These are phyloP conservation scores for Volucella zonaria DNA, from an alignment of 2,888 invertebrate genomes.

Conservation along the genomic window DNA sequence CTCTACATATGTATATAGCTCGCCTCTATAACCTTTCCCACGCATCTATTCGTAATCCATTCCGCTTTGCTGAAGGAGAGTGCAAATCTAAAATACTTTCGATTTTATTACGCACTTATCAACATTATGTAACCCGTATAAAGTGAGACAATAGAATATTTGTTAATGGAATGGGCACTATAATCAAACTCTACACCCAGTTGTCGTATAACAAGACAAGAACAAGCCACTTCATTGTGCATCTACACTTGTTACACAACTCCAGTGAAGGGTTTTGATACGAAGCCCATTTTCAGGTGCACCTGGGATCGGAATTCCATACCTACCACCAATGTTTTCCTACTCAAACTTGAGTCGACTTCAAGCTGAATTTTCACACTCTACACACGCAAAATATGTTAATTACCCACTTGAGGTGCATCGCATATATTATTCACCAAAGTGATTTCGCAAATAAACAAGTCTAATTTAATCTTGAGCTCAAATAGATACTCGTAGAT, in stretches of 20 bases:
- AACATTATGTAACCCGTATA: slow-evolving; percentile 13
- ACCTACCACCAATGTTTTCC: slow-evolving; percentile 16
- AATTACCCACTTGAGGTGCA: slow-evolving; percentile 27
- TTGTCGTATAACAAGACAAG: too few relatives aligned
- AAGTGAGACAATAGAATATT: slow-evolving; percentile 25
- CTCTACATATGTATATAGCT: too few relatives aligned
- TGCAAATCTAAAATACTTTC: slow-evolving; percentile 6
- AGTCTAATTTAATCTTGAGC: neutral
- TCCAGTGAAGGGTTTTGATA: neutral
- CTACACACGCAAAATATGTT: slow-evolving; percentile 2
- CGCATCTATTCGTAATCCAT: neutral
- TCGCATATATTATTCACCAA: neutral
- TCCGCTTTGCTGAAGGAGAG: neutral
- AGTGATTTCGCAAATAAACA: neutral
- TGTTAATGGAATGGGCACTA: slow-evolving; percentile 1
- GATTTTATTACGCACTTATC: slow-evolving; percentile 31
- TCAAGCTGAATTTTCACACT: neutral
- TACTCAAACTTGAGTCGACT: neutral
- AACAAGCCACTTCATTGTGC: slow-evolving; percentile 11
- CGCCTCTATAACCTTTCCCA: too few relatives aligned
- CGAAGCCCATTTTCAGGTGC: too few relatives aligned
- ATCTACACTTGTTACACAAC: slow-evolving; percentile 16
- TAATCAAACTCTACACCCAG: neutral
- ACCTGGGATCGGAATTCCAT: too few relatives aligned
- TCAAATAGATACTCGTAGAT: neutral